Conservation (phyloP, 2,113 vertebrate species). For the Urocolius indicus region DNA sequence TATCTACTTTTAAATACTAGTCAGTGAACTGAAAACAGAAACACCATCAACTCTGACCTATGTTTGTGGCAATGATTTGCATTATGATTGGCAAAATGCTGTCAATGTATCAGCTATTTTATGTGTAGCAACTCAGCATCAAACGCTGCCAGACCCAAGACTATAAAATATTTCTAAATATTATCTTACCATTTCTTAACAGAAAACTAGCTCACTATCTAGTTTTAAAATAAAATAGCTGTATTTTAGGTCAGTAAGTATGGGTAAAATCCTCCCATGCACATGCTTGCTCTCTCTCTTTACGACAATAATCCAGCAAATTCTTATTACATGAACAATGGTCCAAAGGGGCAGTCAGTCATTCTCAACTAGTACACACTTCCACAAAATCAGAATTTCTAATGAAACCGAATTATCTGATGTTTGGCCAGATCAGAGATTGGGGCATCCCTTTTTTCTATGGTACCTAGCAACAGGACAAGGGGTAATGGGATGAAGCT, state of each 20-base stretch:
- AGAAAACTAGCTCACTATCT: not conserved
- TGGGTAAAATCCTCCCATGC: not conserved
- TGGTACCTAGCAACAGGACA: no score
- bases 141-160: not conserved
- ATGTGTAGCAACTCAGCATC: not conserved
- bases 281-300: not conserved
- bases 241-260: not conserved
- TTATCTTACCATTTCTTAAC: not conserved
- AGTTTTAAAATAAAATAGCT: not conserved
- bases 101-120: not conserved
- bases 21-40: not conserved
- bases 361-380: not conserved
- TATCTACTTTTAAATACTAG: not conserved
- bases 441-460: no score
- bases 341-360: not conserved
- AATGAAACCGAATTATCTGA: not conserved
- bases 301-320: not conserved
- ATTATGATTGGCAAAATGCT: not conserved
- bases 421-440: not conserved
- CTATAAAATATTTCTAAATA: not conserved
- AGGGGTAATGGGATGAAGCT: no score
- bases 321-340: not conserved
- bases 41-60: not conserved
- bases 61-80: not conserved
- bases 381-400: not conserved